A percentile compares a stretch with the other conserved stretches of the same genome.
Conservation (phyloP, 2,797 vertebrate species). For the Phrynocephalus guinanensis region DNA sequence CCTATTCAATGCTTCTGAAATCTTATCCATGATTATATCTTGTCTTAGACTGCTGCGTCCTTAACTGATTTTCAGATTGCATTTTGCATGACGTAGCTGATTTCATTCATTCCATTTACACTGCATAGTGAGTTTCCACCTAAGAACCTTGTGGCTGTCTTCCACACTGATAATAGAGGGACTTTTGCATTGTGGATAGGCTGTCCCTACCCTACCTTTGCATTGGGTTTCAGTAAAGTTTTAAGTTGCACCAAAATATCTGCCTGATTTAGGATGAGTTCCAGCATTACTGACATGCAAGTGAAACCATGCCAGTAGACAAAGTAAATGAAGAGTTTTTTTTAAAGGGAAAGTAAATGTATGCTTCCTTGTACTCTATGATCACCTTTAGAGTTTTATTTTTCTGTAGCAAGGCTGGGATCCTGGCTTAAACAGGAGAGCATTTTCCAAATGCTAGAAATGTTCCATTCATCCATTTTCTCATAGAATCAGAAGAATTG, state of each 20-base stretch:
- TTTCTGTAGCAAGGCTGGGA: not conserved
- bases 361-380: not conserved
- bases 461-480: not conserved
- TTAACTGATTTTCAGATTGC: slow-evolving; percentile 5
- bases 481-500: not conserved
- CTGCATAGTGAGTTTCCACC: not conserved
- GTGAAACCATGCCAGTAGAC: not conserved
- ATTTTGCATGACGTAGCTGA: not conserved
- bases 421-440: too few relatives aligned
- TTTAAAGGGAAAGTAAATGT: not conserved
- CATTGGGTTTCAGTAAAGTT: not conserved
- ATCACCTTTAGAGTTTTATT: not conserved
- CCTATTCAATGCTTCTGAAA: not conserved
- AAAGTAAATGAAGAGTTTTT: not conserved
- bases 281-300: not conserved
- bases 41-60: not conserved
- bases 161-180: not conserved
- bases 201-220: not conserved
- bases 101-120: not conserved
- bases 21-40: slow-evolving; percentile 3
- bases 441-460: too few relatives aligned
- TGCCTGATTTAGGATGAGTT: not conserved
- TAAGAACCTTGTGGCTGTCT: not conserved
- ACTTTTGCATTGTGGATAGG: not conserved
- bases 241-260: not conserved